phyloP scores from a whole-genome alignment of 92 coral and sea anemone genomes.

The Palythoa grandiflora region DNA sequence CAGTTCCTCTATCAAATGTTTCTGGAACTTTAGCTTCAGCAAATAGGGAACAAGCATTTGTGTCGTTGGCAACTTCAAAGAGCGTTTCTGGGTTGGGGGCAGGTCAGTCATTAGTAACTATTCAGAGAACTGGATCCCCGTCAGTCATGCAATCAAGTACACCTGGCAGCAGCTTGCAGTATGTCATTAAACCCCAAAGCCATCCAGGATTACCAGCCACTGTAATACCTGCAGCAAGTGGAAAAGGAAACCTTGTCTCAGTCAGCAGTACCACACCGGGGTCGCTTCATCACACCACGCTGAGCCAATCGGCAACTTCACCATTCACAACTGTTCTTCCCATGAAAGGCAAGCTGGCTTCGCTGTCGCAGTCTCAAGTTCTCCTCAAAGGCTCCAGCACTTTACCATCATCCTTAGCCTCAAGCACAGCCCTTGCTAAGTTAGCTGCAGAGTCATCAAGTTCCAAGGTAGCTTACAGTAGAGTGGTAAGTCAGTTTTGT shows the following conservation, averaged over 20 bases:
- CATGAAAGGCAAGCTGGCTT: conserved; percentile 68
- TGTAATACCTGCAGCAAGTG: conserved; percentile 57
- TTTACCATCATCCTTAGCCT: conserved; percentile 45
- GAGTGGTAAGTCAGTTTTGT: conserved; percentile 37
- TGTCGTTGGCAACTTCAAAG: conserved; percentile 82
- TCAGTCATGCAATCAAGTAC: conserved; percentile 66
- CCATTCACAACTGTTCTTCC: conserved; percentile 83
- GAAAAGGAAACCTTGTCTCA: conserved; percentile 37
- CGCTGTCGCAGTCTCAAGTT: conserved; percentile 45
- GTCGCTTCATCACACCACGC: conserved; percentile 70
- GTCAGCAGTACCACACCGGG: conserved; percentile 49
- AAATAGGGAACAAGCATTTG: conserved; percentile 75
- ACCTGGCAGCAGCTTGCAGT: conserved; percentile 75
- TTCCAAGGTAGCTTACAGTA: conserved; percentile 29
- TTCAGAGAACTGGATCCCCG: conserved; percentile 80
- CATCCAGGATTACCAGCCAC: conserved; percentile 67
- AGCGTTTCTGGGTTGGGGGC: conserved; percentile 56
- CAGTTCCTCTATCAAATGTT: conserved; percentile 62
- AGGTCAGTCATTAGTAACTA: conserved; percentile 76
- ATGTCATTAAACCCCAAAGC: conserved; percentile 88
- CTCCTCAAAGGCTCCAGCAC: conserved; percentile 36
- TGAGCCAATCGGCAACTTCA: conserved; percentile 81
- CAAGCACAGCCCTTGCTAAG: conserved; percentile 38
- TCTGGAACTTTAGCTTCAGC: conserved; percentile 62
- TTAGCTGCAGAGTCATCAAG: conserved; percentile 20